phyloP scores from a whole-genome alignment of 2,888 invertebrate genomes.

The Nomada hirtipes region DNA sequence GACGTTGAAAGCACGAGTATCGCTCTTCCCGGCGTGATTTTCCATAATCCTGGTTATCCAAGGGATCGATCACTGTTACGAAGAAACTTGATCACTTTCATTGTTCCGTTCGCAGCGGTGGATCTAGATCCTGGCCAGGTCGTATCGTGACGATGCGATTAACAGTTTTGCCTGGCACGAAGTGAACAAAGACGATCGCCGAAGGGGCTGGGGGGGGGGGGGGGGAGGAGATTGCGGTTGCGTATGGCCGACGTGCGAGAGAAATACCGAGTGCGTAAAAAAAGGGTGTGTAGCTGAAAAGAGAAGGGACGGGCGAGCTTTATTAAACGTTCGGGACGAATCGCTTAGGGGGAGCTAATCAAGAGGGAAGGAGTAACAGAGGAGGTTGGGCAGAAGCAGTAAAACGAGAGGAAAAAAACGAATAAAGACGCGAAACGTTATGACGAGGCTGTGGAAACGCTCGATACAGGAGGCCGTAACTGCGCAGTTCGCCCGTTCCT shows the following conservation, averaged over 20 bases:
- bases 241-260: no score
- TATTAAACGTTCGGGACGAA: slow-evolving; percentile 48
- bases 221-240: not conserved
- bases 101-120: slow-evolving; percentile 3
- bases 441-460: slow-evolving; percentile 29
- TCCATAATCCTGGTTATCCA: slow-evolving; percentile 16
- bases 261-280: slow-evolving; percentile 15
- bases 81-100: slow-evolving; percentile 40
- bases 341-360: slow-evolving; percentile 45
- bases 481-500: slow-evolving; percentile 5
- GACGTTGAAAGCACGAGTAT: not conserved
- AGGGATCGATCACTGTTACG: not conserved
- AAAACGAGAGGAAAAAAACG: slow-evolving; percentile 20
- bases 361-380: slow-evolving; percentile 19
- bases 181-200: not conserved
- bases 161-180: not conserved
- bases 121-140: not conserved
- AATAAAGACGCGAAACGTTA: not conserved
- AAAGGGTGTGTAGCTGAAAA: slow-evolving; percentile 3
- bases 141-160: not conserved
- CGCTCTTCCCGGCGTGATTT: not conserved
- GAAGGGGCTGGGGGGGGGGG: no score
- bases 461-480: slow-evolving; percentile 17
- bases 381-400: slow-evolving; percentile 8
- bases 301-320: slow-evolving; percentile 25